Base-by-base conservation (phyloP, 92 coral and sea anemone genomes). In the Actinernus sp. region DNA sequence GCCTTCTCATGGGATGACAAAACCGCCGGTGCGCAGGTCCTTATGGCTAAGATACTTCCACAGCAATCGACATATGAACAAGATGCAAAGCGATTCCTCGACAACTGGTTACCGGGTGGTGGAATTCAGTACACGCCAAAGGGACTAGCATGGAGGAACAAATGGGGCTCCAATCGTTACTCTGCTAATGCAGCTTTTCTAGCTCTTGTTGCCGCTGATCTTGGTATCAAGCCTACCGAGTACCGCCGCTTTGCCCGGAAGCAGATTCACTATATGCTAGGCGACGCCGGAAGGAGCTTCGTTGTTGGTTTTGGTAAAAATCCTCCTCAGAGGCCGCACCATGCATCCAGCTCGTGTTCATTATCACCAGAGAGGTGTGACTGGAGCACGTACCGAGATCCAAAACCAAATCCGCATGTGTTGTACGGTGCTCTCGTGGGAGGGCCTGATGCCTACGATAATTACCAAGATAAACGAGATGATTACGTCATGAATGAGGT, bases 131-230 rank as follows among this genome's bases (percentile, higher is more conserved):
- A 91, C 67, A 91, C 97, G 2, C 97, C 88, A 5, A 91, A 91
- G 69, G 97, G 97, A 23, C 77, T 91, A 5, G 93, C 97, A 14
- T 91, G 97, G 97, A 76, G 90, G n/a, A 80, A 45, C 57, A 49
- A 73, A 61, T 91, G 93, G 97, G 93, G 97, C 45, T 65, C 93
- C 31, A 91, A 82, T 71, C 90, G 97, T 26, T 91, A 91, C 84
- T 40, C 97, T 38, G 97, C 93, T 40, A 91, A 91, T 79, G 78
- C 90, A 16, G 97, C 97, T 10, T 91, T 87, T 75, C 69, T 91
- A 45, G 97, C 97, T 1, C 82, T 91, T 13, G 62, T 91, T 5
- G 97, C 97, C 56, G 87, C 97, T 49, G 88, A 78, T 63, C 30
- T 37, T n/a, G 97, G 93, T 2, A 36, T 91, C 34, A 87, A 82